Conservation (phyloP, 2,888 invertebrate genomes). For the Napeogenes sylphis region DNA sequence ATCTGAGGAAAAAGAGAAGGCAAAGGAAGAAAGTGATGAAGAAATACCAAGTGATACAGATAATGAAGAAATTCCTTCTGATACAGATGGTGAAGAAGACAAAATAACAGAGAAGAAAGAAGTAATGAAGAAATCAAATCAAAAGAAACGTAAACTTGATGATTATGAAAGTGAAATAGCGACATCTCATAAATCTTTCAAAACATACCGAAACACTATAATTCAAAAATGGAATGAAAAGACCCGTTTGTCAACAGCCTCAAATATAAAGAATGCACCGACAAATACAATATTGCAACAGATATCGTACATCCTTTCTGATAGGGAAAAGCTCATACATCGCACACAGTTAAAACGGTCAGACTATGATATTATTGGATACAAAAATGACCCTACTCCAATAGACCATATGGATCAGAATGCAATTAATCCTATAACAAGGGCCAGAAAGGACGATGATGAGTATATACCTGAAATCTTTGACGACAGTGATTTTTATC, state of each 20-base stretch:
- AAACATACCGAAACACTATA: conserved; percentile 84
- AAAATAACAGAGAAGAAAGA: conserved; percentile 37
- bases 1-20: conserved; percentile 26
- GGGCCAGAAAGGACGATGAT: conserved; percentile 65
- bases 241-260: conserved; percentile 84
- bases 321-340: conserved; percentile 85
- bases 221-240: conserved; percentile 98
- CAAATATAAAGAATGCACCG: conserved; percentile 79
- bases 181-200: conserved; percentile 78
- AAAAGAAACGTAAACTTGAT: conserved; percentile 74
- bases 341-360: conserved; percentile 89
- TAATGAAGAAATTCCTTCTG: conserved; percentile 82
- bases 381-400: conserved; percentile 44
- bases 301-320: conserved; percentile 89
- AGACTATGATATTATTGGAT: conserved; percentile 83
- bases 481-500: conserved; percentile 98
- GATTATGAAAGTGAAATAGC: conserved; percentile 79
- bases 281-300: conserved; percentile 84
- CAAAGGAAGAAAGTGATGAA: conserved; percentile 55
- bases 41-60: conserved; percentile 75
- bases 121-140: conserved; percentile 12
- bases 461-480: conserved; percentile 90
- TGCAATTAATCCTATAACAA: conserved; percentile 41
- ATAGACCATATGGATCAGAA: conserved; percentile 39
- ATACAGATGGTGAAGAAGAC: conserved; percentile 71